Base-by-base conservation (phyloP, 2,888 invertebrate genomes). In the Sabatieria punctata region DNA sequence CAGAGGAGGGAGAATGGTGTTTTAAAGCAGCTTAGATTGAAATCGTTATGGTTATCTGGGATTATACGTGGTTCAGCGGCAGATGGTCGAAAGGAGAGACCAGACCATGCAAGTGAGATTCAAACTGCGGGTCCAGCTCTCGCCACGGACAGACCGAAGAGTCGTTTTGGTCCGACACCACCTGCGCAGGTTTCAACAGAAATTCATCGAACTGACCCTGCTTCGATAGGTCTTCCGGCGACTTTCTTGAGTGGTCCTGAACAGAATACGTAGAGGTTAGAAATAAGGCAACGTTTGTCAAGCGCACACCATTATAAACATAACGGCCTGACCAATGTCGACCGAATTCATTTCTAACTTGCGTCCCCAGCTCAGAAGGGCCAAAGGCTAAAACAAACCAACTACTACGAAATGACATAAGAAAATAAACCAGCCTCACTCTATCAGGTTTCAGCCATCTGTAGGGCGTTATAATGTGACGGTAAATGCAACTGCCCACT, bases 391-490 rank as follows among this genome's bases (percentile, higher is more conserved):
- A 48, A 71, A 71, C 52, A 54, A 39, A 51, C 8, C 24, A n/a
- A n/a, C n/a, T n/a, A n/a, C n/a, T n/a, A n/a, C n/a, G n/a, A n/a
- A 41, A n/a, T 18, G 15, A 2, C 2, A 40, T 18, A 22, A 21
- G 18, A 41, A 25, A 23, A 37, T n/a, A 21, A 15, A 13, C 19
- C 15, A 4, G 25, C 37, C 25, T 45, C 6, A 62, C 61, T 52
- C 49, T 49, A 22, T 53, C 41, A 3, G 41, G 18, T 4, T 55
- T 51, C 6, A 64, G 52, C 18, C 53, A 61, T 55, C 72, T 75
- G 51, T 77, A 78, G 0, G 84, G 78, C 1, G 82, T 78, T 46
- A 85, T 81, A 6, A 85, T 67, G 64, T 85, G 79, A 46, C 80
- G 74, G 54, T 78, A 77, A 2, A 84, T 66, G 61, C 85, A 85